Evolutionary conservation across 2,888 invertebrate species (phyloP), one percentile per base, ranked within the genome.

Genomic region (Ormyrus labotus): DNA sequence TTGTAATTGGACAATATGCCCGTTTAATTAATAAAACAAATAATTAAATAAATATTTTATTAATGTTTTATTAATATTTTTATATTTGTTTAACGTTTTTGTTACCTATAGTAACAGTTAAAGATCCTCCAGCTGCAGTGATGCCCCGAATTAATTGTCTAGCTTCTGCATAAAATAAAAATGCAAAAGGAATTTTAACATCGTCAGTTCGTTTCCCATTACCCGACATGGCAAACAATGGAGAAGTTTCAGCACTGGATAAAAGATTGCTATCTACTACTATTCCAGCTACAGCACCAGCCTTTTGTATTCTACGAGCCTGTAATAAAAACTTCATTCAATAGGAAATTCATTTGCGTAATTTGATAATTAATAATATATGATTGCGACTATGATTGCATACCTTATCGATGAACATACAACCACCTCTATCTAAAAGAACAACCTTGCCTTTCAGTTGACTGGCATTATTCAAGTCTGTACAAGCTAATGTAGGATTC

Each of bases 201-300:
- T 98, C 96, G 84, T 96, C 95, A 2, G 92, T 93, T 58, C 87
- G 87, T 73, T 87, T 89, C 0, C 97, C 97, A 91, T 99, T 98
- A 1, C 98, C 98, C 0, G 98, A 97, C 99, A 99, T 99, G 5
- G 98, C 97, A 92, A 99, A 99, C 92, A 98, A 93, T 0, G 96
- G 95, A 2, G 96, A 95, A 71, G 93, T 94, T 51, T 94, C 93
- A 63, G 95, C 94, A 74, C 95, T 95, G 55, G 96, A 95, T 50
- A 94, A 96, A 5, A 94, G 92, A 10, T 95, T 93, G 90, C 97
- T 97, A 91, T 97, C 97, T 83, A 96, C 91, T 58, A 99, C 95
- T 86, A 99, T 96, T 19, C 96, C 96, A 34, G 96, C 96, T 55
- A 94, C 91, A 0, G 96, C 98, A 13, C 98, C 98, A 5, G 95